Percentiles rank a stretch among this genome's conserved stretches.
Evolutionary conservation across 2,797 vertebrate species (phyloP).

Genomic region (Bufotes viridis): DNA sequence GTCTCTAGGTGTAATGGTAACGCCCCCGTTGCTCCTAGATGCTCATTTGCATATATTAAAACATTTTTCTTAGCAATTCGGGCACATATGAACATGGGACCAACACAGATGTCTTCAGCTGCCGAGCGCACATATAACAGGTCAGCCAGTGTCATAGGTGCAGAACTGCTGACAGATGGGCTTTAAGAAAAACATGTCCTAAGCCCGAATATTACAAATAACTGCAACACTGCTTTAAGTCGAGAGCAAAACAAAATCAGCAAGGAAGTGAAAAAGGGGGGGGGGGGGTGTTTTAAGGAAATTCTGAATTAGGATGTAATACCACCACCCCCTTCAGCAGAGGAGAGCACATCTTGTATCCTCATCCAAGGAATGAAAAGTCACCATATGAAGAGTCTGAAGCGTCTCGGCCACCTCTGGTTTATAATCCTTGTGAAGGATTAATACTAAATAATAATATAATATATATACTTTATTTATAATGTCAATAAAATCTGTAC

Average conservation of each 20-base stretch:
- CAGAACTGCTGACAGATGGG: no score
- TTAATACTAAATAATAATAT: constrained; percentile 57
- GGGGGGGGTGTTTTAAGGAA: constrained; percentile 1
- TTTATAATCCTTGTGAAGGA: constrained; percentile 59
- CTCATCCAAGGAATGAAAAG: not conserved
- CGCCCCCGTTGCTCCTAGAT: no score
- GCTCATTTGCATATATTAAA: no score
- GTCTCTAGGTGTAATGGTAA: no score
- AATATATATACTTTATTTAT: constrained; percentile 57
- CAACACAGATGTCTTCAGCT: no score
- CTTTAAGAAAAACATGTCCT: not conserved
- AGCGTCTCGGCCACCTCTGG: constrained; percentile 25
- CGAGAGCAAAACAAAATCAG: not conserved
- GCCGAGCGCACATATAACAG: no score
- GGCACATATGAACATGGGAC: no score
- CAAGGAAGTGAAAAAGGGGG: not conserved
- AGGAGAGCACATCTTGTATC: not conserved
- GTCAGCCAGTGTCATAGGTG: no score
- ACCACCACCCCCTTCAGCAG: not conserved
- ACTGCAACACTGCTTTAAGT: constrained; percentile 40
- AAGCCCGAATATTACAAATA: not conserved
- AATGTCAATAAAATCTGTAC: constrained; percentile 58
- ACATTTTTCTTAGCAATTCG: no score
- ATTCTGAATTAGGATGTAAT: not conserved
- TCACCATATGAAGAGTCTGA: not conserved